phyloP scores from a whole-genome alignment of 2,113 vertebrate species.

The Oophaga pumilio region DNA sequence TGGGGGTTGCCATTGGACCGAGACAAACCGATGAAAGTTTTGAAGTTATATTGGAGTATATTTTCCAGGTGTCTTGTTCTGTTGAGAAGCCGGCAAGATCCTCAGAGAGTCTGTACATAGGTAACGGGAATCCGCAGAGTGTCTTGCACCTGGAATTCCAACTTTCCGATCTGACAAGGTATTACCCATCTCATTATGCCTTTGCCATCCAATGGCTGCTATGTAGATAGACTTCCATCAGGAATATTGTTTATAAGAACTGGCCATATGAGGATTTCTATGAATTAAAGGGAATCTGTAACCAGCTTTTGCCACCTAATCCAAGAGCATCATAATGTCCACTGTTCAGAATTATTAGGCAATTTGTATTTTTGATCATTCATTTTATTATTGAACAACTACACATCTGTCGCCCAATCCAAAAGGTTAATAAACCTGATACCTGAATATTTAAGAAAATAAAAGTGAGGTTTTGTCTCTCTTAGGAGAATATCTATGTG shows the following conservation, averaged over 20 bases:
- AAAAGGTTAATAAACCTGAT: too few species aligned
- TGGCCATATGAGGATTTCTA: not conserved
- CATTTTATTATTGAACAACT: too few species aligned
- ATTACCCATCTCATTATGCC: not conserved
- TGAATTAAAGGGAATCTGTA: not conserved
- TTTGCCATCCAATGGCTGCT: not conserved
- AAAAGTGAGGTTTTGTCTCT: too few species aligned
- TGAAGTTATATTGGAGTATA: not conserved
- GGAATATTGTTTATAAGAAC: not conserved
- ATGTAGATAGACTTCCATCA: not conserved
- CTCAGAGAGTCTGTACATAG: constrained; percentile 47
- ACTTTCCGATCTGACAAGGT: constrained; percentile 44
- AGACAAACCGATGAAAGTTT: not conserved
- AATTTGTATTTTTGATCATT: too few species aligned
- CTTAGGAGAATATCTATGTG: too few species aligned
- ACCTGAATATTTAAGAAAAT: too few species aligned
- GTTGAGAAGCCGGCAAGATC: constrained; percentile 28
- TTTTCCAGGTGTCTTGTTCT: constrained; percentile 36
- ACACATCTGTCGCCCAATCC: too few species aligned
- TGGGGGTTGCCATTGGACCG: not conserved
- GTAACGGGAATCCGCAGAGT: constrained; percentile 22
- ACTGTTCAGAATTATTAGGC: too few species aligned
- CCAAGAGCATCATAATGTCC: too few species aligned
- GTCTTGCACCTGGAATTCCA: constrained; percentile 45
- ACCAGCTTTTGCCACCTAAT: too few species aligned